Evolutionary conservation across 2,113 vertebrate species (phyloP).

Genomic region (Paramisgurnus dabryanus): DNA sequence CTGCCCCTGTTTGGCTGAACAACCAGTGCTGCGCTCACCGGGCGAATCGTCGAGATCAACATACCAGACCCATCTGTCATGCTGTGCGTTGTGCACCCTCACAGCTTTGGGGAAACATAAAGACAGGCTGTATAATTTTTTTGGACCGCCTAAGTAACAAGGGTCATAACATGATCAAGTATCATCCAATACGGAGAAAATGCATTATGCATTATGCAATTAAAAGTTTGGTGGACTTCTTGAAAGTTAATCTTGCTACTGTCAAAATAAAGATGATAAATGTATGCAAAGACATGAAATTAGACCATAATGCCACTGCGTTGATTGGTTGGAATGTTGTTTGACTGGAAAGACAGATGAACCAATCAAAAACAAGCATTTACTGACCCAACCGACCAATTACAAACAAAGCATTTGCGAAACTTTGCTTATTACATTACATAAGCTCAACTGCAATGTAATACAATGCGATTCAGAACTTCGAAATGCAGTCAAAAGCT

Average conservation of each 20-base stretch:
- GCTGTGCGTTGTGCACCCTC: slow-evolving; percentile 35
- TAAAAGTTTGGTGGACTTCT: neutral
- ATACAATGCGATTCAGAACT: slow-evolving; percentile 34
- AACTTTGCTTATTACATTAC: neutral
- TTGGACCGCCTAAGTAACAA: neutral
- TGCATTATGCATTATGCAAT: neutral
- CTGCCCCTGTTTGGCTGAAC: slow-evolving; percentile 47
- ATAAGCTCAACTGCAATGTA: slow-evolving; percentile 18
- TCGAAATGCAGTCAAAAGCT: slow-evolving; percentile 53
- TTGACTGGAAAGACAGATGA: neutral
- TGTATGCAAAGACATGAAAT: neutral
- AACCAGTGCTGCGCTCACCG: slow-evolving; percentile 36
- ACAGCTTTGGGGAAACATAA: slow-evolving; percentile 35
- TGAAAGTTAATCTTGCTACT: neutral
- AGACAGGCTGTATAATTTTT: slow-evolving; percentile 26
- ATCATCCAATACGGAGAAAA: slow-evolving; percentile 35
- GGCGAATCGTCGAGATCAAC: slow-evolving; percentile 49
- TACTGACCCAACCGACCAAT: neutral
- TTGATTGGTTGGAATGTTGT: too few species aligned
- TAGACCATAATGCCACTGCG: neutral
- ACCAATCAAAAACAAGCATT: neutral
- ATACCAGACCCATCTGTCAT: slow-evolving; percentile 56
- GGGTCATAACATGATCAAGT: slow-evolving; percentile 40
- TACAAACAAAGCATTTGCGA: neutral
- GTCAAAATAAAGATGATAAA: neutral